Evolutionary conservation across 1,140 invertebrate species (phyloP), one percentile per base, ranked within the genome.

Genomic region (Heliconius melpomene): DNA sequence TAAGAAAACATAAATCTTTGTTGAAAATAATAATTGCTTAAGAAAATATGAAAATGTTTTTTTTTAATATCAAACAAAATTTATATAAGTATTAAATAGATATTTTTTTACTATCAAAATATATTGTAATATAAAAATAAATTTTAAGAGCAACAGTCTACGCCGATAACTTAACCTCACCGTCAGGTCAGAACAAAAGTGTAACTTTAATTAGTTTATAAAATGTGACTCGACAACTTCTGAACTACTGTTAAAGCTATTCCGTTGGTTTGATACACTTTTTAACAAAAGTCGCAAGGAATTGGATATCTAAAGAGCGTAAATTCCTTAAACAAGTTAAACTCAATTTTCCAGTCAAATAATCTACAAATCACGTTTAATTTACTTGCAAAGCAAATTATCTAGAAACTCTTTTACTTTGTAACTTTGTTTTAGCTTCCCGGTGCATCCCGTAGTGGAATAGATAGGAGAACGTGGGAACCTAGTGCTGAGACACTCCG

Each of bases 141-240:
- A 46, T 40, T 40, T 11, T 11, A 40, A 46, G 11, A 46, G 11
- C 3, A 5, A 46, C 13, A 46, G 40, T 46, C 16, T 46, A 16
- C 23, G 8, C 23, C 60, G 29, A 29, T 29, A 23, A 74, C 46
- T 74, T 18, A 74, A 74, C 73, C 50, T 20, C 50, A 46, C 8
- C 36, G 23, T 52, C 73, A 54, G 23, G 26, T 74, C 13, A 73
- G 23, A 16, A 74, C 73, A 29, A 74, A 32, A 29, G 11, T 26
- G 16, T 52, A 74, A 74, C 46, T 74, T 74, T 74, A 74, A 74
- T 74, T 74, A 74, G 46, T 74, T 74, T 74, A 54, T 52, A 52
- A 74, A 74, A 74, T 74, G n/a, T 52, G 36, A 38, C 40, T 46
- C 23, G 32, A 54, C 73, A 74, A n/a, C 23, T 50, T 50, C 40